Evolutionary conservation across 2,888 invertebrate species (phyloP).

Genomic region (Endomychus coccineus): DNA sequence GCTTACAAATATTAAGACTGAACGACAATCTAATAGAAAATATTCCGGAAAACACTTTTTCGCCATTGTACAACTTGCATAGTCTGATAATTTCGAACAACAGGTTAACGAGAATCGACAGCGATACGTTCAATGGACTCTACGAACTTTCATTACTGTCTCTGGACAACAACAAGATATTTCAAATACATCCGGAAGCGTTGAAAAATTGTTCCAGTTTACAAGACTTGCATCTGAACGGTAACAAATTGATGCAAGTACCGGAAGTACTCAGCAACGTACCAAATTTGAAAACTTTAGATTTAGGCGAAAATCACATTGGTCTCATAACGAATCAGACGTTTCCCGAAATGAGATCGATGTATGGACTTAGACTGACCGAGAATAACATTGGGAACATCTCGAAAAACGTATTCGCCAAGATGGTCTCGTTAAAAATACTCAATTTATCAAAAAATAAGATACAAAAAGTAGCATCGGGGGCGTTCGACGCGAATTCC

Average conservation of each 20-base stretch:
- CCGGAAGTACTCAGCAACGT: conserved; percentile 68
- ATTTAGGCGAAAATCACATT: conserved; percentile 80
- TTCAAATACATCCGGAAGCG: conserved; percentile 65
- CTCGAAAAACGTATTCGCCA: conserved; percentile 70
- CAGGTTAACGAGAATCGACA: conserved; percentile 65
- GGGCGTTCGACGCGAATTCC: conserved; percentile 68
- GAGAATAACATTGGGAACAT: conserved; percentile 78
- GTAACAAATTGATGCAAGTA: conserved; percentile 68
- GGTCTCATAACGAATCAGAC: conserved; percentile 69
- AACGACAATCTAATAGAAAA: conserved; percentile 72
- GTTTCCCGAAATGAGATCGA: conserved; percentile 71
- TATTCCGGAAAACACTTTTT: conserved; percentile 72
- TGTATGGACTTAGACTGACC: conserved; percentile 74
- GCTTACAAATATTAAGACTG: conserved; percentile 70
- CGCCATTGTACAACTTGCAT: conserved; percentile 68
- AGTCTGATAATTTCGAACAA: conserved; percentile 77
- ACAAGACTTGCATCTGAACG: conserved; percentile 76
- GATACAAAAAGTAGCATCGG: conserved; percentile 69
- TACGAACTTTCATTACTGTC: conserved; percentile 69
- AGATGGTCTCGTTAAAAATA: conserved; percentile 70
- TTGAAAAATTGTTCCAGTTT: conserved; percentile 72
- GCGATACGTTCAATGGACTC: conserved; percentile 68
- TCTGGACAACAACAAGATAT: conserved; percentile 72
- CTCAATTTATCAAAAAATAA: conserved; percentile 78
- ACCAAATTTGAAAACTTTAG: conserved; percentile 69